Evolutionary conservation across 2,797 vertebrate species (phyloP).

Genomic region (Tenualosa thibaudeaui): DNA sequence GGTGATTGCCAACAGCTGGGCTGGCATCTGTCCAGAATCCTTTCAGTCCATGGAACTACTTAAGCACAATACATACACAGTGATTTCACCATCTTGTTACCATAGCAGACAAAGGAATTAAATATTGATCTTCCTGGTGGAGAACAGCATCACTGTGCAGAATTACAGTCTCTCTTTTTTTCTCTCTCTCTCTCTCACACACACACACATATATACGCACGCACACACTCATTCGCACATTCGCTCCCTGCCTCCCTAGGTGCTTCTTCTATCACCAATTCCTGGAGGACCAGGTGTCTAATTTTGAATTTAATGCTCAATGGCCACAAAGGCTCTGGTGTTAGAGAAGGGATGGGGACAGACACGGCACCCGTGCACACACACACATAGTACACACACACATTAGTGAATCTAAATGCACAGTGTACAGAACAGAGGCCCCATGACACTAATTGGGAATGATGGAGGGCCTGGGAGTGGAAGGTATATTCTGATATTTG

Average conservation of each 20-base stretch:
- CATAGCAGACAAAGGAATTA: slow-evolving; percentile 75
- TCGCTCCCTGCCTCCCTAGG: slow-evolving; percentile 43
- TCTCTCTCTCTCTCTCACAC: slow-evolving; percentile 24
- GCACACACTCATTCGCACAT: slow-evolving; percentile 3
- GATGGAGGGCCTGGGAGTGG: slow-evolving; percentile 27
- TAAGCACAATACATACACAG: slow-evolving; percentile 61
- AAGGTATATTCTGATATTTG: slow-evolving; percentile 27
- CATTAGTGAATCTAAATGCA: background rate
- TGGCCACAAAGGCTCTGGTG: slow-evolving; percentile 28
- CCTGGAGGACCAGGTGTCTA: slow-evolving; percentile 51
- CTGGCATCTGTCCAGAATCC: background rate
- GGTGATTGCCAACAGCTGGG: slow-evolving; percentile 18
- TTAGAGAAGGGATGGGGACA: slow-evolving; percentile 32
- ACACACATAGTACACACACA: background rate
- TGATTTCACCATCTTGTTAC: slow-evolving; percentile 70
- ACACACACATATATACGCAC: slow-evolving; percentile 22
- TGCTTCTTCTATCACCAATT: slow-evolving; percentile 36
- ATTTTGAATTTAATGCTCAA: slow-evolving; percentile 47
- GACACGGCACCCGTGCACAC: background rate
- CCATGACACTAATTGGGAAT: slow-evolving; percentile 29
- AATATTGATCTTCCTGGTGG: slow-evolving; percentile 72
- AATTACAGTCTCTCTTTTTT: slow-evolving; percentile 53
- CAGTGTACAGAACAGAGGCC: background rate
- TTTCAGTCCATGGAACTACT: slow-evolving; percentile 53
- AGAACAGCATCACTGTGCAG: slow-evolving; percentile 53